A percentile compares a stretch with the other conserved stretches of the same genome.
Evolutionary conservation across 2,113 vertebrate genomes (phyloP).

Genomic region (Cebidichthys violaceus): DNA sequence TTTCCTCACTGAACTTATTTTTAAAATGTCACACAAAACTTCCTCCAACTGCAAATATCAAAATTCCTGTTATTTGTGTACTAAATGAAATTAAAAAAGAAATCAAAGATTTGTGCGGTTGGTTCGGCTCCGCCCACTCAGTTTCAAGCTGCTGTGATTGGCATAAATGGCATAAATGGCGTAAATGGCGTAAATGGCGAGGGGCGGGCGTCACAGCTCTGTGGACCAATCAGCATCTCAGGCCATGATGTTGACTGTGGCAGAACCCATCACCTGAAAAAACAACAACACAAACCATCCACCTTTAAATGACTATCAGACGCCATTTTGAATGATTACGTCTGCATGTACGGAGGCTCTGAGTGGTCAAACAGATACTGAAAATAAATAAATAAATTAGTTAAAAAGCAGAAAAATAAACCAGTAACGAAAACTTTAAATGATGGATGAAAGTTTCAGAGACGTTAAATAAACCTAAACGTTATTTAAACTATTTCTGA

Average conservation of each 20-base stretch:
- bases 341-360: too few species aligned
- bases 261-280: neutral
- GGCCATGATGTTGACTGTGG: fast-evolving
- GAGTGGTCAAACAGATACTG: too few species aligned
- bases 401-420: too few species aligned
- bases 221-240: slow-evolving; percentile 25
- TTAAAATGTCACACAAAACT: neutral
- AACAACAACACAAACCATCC: too few species aligned
- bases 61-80: neutral
- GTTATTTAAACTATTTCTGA: too few species aligned
- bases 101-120: neutral
- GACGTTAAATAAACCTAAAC: too few species aligned
- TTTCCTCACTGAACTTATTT: neutral
- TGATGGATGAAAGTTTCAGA: too few species aligned
- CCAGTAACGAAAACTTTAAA: too few species aligned
- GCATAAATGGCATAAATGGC: neutral
- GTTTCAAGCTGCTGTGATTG: slow-evolving; percentile 24
- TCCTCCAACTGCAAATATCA: neutral
- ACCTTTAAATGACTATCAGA: too few species aligned
- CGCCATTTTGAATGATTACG: too few species aligned
- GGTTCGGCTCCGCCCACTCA: slow-evolving; percentile 1
- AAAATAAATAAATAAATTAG: too few species aligned
- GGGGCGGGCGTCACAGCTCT: neutral
- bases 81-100: neutral
- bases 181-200: neutral